Evolutionary conservation across 2,113 vertebrate genomes (phyloP).

Genomic region (Alouatta palliata): DNA sequence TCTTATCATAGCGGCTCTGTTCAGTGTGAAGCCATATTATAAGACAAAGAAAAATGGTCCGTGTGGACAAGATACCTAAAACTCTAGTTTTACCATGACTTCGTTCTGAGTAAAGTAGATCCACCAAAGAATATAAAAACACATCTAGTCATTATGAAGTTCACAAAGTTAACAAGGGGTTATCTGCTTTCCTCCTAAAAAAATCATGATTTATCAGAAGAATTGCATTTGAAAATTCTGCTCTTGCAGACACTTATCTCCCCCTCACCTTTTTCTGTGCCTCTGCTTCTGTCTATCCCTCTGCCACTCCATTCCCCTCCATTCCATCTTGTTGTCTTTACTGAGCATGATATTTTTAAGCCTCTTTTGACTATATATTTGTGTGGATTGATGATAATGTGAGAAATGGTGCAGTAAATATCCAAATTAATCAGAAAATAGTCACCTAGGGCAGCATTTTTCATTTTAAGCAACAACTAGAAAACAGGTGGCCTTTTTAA

Average conservation of each 20-base stretch:
- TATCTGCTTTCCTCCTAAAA: neutral
- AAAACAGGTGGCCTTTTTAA: conserved; percentile 72
- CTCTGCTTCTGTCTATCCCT: neutral
- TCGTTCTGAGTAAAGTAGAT: neutral
- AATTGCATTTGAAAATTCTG: neutral
- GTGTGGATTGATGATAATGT: conserved; percentile 56
- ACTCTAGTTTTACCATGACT: neutral
- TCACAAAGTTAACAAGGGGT: neutral
- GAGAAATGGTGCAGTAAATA: conserved; percentile 57
- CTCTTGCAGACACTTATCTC: neutral
- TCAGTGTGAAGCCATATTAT: neutral
- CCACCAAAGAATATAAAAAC: neutral
- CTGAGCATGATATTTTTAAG: conserved; percentile 25
- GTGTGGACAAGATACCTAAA: neutral
- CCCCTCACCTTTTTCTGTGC: fast-evolving
- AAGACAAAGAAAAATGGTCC: neutral
- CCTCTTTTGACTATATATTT: neutral
- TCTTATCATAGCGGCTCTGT: neutral
- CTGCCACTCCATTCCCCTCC: neutral
- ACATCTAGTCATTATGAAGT: neutral
- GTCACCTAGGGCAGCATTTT: conserved; percentile 4
- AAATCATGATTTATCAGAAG: neutral
- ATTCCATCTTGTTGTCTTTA: neutral
- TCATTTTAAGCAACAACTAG: conserved; percentile 57
- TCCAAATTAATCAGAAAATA: conserved; percentile 68